Evolutionary conservation across 2,113 vertebrate species (phyloP).

Genomic region (Marcusenius ussheri): DNA sequence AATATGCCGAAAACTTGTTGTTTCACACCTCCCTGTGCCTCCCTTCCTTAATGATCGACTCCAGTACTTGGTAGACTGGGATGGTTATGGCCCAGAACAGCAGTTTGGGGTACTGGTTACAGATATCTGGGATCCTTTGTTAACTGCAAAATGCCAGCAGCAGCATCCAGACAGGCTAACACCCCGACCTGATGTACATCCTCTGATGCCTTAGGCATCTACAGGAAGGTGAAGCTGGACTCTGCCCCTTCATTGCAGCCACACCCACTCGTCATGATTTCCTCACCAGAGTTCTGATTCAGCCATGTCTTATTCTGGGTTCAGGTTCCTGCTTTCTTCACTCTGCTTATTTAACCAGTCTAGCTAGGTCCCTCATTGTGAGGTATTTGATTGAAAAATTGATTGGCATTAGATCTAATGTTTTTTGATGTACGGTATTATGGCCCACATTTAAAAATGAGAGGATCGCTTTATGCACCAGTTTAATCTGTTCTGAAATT

Average conservation of each 20-base stretch:
- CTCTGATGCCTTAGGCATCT: background rate
- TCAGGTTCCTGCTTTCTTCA: background rate
- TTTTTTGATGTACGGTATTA: background rate
- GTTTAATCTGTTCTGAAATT: background rate
- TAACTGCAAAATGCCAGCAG: background rate
- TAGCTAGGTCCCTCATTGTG: background rate
- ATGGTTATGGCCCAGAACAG: background rate
- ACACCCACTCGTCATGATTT: background rate
- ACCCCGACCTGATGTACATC: background rate
- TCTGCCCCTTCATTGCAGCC: background rate
- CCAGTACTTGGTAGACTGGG: background rate
- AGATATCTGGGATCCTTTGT: background rate
- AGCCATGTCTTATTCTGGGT: background rate
- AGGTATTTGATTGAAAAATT: background rate
- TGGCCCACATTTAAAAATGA: background rate
- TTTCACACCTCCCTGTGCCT: background rate
- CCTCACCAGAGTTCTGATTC: background rate
- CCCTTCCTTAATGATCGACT: background rate
- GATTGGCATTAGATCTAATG: background rate
- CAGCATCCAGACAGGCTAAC: background rate
- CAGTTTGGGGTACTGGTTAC: background rate
- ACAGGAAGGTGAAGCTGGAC: background rate
- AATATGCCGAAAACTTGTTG: background rate
- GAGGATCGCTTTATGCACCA: background rate
- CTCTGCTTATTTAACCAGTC: background rate